These are phyloP conservation scores for Erinaceus europaeus DNA, from an alignment of 2,113 vertebrate genomes.

Conservation along the genomic window DNA sequence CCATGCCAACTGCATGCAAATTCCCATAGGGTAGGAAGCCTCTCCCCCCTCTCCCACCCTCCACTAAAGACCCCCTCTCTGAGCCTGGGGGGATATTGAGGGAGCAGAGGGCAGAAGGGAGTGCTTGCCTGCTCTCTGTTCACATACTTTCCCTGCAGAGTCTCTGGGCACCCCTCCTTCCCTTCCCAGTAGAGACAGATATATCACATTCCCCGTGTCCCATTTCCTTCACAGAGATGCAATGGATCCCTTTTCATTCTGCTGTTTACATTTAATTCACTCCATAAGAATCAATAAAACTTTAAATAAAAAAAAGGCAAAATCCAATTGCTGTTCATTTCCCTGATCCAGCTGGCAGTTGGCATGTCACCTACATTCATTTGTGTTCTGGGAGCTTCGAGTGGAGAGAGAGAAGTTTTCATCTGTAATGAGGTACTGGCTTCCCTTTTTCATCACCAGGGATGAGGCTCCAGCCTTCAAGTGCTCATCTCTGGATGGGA, in stretches of 20 bases:
- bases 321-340: conserved; percentile 63
- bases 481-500: background rate
- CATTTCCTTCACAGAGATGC: conserved; percentile 5
- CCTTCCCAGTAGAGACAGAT: background rate
- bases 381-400: background rate
- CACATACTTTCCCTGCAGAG: background rate
- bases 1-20: too few relatives aligned
- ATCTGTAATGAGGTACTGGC: background rate
- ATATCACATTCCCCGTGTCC: background rate
- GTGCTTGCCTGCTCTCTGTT: background rate
- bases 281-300: conserved; percentile 61
- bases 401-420: background rate
- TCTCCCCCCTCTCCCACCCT: too few relatives aligned
- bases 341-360: conserved; percentile 31
- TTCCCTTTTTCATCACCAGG: background rate
- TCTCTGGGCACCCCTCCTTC: background rate
- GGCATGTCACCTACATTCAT: background rate
- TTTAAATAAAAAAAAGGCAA: conserved; percentile 58
- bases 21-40: too few relatives aligned
- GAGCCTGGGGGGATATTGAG: background rate
- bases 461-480: background rate
- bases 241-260: conserved; percentile 23
- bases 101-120: background rate
- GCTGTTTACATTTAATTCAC: conserved; percentile 46
- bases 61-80: accelerated